phyloP scores from a whole-genome alignment of 2,113 vertebrate species.

The Tyto alba region DNA sequence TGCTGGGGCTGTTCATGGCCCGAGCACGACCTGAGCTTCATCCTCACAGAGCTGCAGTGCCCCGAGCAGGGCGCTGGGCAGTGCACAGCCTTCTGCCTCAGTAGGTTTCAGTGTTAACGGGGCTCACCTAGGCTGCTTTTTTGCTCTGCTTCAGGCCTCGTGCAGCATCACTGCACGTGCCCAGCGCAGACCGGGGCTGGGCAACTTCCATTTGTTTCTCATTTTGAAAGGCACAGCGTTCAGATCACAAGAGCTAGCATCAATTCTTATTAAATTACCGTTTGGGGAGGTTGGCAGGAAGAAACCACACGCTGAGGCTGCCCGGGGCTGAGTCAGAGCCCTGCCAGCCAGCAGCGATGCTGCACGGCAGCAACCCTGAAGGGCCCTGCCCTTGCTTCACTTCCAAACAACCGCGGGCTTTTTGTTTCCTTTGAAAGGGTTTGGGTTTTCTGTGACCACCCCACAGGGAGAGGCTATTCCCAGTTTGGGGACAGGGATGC shows the following conservation, averaged over 20 bases:
- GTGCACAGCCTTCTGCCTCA: neutral
- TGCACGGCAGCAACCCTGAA: neutral
- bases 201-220: neutral
- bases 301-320: neutral
- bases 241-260: too few species aligned
- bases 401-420: rapidly evolving
- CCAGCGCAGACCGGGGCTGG: rapidly evolving
- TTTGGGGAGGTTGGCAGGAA: neutral
- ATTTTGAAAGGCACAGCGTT: neutral
- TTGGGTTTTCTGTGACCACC: neutral
- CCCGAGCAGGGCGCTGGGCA: too few species aligned
- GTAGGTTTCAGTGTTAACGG: neutral
- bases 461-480: neutral
- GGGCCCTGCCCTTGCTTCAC: neutral
- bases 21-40: rapidly evolving
- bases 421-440: neutral
- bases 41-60: neutral
- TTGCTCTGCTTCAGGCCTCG: neutral
- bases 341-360: neutral
- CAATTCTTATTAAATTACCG: neutral
- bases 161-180: neutral
- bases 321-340: neutral
- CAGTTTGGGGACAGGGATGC: rapidly evolving
- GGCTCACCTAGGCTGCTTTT: neutral
- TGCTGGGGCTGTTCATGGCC: rapidly evolving